These are phyloP conservation scores for Sphaerophoria rueppellii DNA, from an alignment of 2,888 invertebrate species.

Conservation along the genomic window DNA sequence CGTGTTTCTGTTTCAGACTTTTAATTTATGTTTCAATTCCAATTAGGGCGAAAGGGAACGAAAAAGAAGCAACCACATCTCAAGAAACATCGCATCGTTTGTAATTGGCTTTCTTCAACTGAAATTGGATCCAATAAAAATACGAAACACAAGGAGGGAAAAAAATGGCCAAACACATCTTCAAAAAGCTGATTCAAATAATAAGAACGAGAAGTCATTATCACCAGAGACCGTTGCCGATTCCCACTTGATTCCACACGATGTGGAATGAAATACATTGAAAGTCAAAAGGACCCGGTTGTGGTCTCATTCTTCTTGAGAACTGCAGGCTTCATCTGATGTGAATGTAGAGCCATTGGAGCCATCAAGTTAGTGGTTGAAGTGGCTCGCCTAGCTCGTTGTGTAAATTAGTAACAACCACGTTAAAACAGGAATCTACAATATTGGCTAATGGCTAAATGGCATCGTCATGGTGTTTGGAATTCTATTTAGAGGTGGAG, in stretches of 20 bases:
- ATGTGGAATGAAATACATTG: conserved; percentile 5
- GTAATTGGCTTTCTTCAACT: conserved; percentile 71
- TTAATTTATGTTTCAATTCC: conserved; percentile 82
- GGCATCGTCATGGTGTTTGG: conserved; percentile 43
- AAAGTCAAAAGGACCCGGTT: conserved; percentile 16
- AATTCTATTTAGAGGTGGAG: conserved; percentile 48
- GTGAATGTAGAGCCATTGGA: neutral
- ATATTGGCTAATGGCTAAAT: conserved; percentile 54
- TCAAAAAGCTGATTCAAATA: conserved; percentile 54
- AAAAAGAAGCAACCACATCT: conserved; percentile 72
- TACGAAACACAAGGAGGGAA: conserved; percentile 32
- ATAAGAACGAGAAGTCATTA: conserved; percentile 51
- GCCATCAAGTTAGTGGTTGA: conserved; percentile 70
- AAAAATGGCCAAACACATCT: conserved; percentile 36
- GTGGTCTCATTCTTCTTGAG: conserved; percentile 29
- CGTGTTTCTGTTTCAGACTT: conserved; percentile 77
- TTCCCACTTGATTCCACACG: neutral
- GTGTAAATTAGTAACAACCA: conserved; percentile 73
- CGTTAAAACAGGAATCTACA: conserved; percentile 72
- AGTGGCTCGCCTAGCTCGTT: conserved; percentile 71
- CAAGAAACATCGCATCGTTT: conserved; percentile 27
- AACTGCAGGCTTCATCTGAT: neutral
- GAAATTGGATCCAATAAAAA: conserved; percentile 73
- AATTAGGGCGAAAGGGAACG: conserved; percentile 78
- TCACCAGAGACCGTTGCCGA: conserved; percentile 3